These are phyloP conservation scores for Saccopteryx bilineata DNA, from an alignment of 2,113 vertebrate genomes.

Conservation along the genomic window DNA sequence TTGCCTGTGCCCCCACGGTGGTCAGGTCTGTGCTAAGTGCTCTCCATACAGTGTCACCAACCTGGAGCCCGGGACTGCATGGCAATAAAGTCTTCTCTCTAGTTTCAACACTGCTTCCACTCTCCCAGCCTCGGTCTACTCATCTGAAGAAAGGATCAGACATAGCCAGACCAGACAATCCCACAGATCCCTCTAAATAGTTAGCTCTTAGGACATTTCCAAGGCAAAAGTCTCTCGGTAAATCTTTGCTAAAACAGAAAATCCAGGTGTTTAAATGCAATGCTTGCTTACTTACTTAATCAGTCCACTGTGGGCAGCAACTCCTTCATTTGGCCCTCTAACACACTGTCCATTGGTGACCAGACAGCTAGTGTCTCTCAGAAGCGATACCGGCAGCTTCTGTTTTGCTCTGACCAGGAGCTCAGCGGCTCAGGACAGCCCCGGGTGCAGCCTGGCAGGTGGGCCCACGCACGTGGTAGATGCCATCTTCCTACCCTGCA, in stretches of 20 bases:
- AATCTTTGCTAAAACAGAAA: slow-evolving; percentile 2
- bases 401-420: rapidly evolving
- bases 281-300: neutral
- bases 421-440: neutral
- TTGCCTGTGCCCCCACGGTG: rapidly evolving
- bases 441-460: neutral
- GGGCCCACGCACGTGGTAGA: rapidly evolving
- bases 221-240: neutral
- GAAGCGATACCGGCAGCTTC: neutral
- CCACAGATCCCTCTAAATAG: neutral
- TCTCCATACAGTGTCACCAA: rapidly evolving
- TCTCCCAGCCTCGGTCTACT: neutral
- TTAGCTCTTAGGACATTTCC: neutral
- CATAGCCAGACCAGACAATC: neutral
- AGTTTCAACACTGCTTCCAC: neutral
- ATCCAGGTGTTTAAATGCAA: neutral
- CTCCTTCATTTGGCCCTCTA: neutral
- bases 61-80: rapidly evolving
- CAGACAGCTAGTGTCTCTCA: neutral
- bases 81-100: neutral
- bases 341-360: neutral
- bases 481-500: neutral
- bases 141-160: neutral
- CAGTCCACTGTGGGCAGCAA: neutral
- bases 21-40: neutral